phyloP scores from a whole-genome alignment of 2,113 vertebrate genomes.

The Cryptotis parvus region DNA sequence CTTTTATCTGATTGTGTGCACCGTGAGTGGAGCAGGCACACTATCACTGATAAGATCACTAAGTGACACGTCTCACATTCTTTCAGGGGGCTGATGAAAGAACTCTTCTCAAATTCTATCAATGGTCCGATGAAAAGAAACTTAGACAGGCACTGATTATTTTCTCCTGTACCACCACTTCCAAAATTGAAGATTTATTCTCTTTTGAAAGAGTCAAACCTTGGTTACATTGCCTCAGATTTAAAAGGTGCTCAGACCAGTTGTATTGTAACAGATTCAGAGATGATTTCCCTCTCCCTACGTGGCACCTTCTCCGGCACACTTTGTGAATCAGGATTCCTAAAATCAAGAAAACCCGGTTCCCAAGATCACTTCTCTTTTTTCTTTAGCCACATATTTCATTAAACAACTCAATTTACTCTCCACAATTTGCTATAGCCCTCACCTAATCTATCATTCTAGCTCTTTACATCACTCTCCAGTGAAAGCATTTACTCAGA shows the following conservation, averaged over 20 bases:
- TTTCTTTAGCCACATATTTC: constrained; percentile 57
- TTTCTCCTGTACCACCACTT: constrained; percentile 75
- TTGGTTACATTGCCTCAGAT: constrained; percentile 53
- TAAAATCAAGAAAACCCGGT: not conserved
- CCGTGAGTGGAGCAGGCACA: constrained; percentile 79
- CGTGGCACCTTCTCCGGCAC: not conserved
- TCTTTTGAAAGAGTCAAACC: constrained; percentile 60
- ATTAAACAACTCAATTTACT: constrained; percentile 68
- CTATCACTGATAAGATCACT: constrained; percentile 76
- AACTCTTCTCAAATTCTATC: constrained; percentile 81
- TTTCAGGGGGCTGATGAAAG: constrained; percentile 81
- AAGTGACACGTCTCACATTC: constrained; percentile 83
- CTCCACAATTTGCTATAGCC: constrained; percentile 69
- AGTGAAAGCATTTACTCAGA: constrained; percentile 76
- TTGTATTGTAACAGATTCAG: constrained; percentile 47
- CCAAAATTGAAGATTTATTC: constrained; percentile 69
- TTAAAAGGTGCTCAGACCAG: constrained; percentile 55
- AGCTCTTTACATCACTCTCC: constrained; percentile 66
- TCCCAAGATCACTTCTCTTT: constrained; percentile 53
- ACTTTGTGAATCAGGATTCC: not conserved
- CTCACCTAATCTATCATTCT: constrained; percentile 63
- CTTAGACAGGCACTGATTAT: constrained; percentile 81
- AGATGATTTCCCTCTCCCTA: not conserved
- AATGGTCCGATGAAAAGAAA: constrained; percentile 82
- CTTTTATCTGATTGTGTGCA: constrained; percentile 84